Percentiles rank a stretch among this genome's conserved stretches.
These are phyloP conservation scores for Arenaria interpres DNA, from an alignment of 2,113 vertebrate species.

Conservation along the genomic window DNA sequence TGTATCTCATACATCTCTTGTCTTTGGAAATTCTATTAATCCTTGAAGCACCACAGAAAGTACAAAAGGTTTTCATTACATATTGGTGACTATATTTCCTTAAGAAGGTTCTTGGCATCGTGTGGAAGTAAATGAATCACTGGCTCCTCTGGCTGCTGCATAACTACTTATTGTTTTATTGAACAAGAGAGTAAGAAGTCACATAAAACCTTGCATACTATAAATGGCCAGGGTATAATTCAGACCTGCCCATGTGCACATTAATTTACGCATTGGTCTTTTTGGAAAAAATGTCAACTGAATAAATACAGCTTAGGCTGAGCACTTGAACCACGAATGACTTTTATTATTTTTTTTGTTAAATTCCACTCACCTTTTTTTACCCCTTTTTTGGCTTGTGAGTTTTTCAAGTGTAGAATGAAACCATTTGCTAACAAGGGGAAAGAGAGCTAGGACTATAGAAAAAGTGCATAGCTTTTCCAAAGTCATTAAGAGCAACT, in stretches of 20 bases:
- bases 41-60: conserved; percentile 65
- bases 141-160: conserved; percentile 69
- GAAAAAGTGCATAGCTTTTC: conserved; percentile 29
- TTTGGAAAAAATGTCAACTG: conserved; percentile 55
- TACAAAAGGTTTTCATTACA: conserved; percentile 64
- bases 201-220: conserved; percentile 72
- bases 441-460: conserved; percentile 47
- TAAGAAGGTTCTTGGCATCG: conserved; percentile 69
- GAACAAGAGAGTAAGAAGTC: conserved; percentile 76
- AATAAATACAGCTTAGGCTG: conserved; percentile 67
- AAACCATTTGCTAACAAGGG: conserved; percentile 65
- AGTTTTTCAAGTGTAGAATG: conserved; percentile 65
- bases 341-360: conserved; percentile 68
- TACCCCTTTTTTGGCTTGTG: conserved; percentile 16
- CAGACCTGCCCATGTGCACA: conserved; percentile 62
- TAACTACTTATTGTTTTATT: conserved; percentile 78
- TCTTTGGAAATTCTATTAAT: conserved; percentile 55
- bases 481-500: conserved; percentile 46
- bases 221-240: conserved; percentile 70
- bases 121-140: conserved; percentile 65
- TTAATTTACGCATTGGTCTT: conserved; percentile 73
- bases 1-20: conserved; percentile 19
- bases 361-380: conserved; percentile 50
- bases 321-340: conserved; percentile 55
- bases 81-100: conserved; percentile 71